Evolutionary conservation across 2,888 invertebrate species (phyloP), one percentile per base, ranked within the genome.

Genomic region (Proisotoma minuta): DNA sequence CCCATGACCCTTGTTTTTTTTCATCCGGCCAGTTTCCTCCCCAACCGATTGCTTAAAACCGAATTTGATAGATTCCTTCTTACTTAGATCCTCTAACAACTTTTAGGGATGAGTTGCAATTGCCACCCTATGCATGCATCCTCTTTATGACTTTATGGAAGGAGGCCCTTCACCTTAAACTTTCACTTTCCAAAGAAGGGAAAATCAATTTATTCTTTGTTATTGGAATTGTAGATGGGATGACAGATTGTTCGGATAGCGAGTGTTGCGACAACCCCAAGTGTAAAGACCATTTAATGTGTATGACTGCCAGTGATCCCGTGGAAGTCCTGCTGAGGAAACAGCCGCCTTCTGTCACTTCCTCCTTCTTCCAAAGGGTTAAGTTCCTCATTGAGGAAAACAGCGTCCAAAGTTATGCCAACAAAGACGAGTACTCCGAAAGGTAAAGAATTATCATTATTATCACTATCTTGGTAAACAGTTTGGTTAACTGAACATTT

Each of bases 361-460:
- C 96, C 2, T 94, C 95, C 29, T 99, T 99, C 82, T 95, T 94
- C 78, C 95, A 98, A 78, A 85, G 96, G 60, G 95, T 97, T 79
- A 91, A 93, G 78, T 99, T 99, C 81, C 86, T 99, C 74, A 93
- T 99, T 72, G 97, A 98, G 81, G 95, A 97, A 79, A 94, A 96
- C 80, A 95, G 95, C 70, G 96, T 98, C 65, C 99, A 99, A 81
- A 94, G 92, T 77, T 98, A 98, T 81, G 95, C 97, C 56, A 93
- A 95, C 78, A 88, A 91, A 84, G 91, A 92, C 81, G 93, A 96
- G 81, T 99, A 97, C 83, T 94, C 94, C 77, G 95, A 96, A 83
- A 95, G 94, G 97, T 97, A 86, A 87, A 59, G 70, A 63, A 54
- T n/a, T n/a, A n/a, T n/a, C 60, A 57, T 60, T 57, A 58, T 70